A percentile compares a stretch with the other conserved stretches of the same genome.
Conservation (phyloP, 23 tunicate genomes). For the Styela clava region DNA sequence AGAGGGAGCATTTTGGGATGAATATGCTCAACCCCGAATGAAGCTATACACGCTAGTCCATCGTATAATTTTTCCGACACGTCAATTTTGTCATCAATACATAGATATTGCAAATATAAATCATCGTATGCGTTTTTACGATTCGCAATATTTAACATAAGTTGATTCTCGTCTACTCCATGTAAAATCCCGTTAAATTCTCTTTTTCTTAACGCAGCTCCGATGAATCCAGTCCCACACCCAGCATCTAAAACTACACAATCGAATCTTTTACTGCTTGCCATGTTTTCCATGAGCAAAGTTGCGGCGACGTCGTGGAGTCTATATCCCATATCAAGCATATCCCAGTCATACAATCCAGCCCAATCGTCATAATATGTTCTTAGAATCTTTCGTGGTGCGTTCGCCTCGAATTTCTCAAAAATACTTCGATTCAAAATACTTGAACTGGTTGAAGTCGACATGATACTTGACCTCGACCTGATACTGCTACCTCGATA, state of each 20-base stretch:
- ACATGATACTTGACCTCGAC: neutral
- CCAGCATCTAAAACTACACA: slow-evolving; percentile 18
- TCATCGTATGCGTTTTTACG: slow-evolving; percentile 21
- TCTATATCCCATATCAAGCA: slow-evolving; percentile 23
- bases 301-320: slow-evolving; percentile 14
- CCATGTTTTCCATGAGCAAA: slow-evolving; percentile 19
- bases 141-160: slow-evolving; percentile 9
- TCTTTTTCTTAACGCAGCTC: neutral
- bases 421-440: neutral
- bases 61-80: slow-evolving; percentile 13
- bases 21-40: slow-evolving; percentile 12
- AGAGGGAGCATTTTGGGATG: slow-evolving; percentile 23
- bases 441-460: slow-evolving; percentile 11
- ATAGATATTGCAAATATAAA: slow-evolving; percentile 11
- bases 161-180: slow-evolving; percentile 11
- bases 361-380: slow-evolving; percentile 22
- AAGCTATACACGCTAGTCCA: slow-evolving; percentile 6
- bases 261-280: slow-evolving; percentile 1
- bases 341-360: slow-evolving; percentile 7
- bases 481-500: neutral
- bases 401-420: slow-evolving; percentile 3
- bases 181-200: slow-evolving; percentile 24
- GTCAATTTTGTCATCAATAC: slow-evolving; percentile 4
- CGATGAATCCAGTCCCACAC: slow-evolving; percentile 22
- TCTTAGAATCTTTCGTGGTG: neutral